Percentiles rank a stretch among this genome's conserved stretches.
Evolutionary conservation across 2,888 invertebrate genomes (phyloP).

Genomic region (Ernsta delagoae): DNA sequence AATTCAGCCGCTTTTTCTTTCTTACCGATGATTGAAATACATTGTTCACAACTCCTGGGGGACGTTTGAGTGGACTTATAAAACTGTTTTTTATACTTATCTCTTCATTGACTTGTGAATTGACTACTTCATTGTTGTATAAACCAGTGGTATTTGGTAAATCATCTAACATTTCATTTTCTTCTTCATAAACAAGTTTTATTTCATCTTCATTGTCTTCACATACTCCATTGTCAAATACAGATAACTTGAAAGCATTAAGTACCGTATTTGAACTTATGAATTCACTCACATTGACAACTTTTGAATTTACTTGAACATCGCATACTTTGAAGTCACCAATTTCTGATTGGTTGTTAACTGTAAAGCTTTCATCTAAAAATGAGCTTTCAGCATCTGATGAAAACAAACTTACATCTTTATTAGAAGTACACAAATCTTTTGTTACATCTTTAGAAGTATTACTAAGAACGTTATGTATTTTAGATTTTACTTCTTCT

Average conservation of each 20-base stretch:
- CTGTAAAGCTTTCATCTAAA: constrained; percentile 84
- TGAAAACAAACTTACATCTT: constrained; percentile 74
- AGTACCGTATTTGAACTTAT: constrained; percentile 59
- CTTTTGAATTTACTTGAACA: constrained; percentile 46
- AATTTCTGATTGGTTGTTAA: constrained; percentile 72
- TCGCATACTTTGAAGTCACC: constrained; percentile 50
- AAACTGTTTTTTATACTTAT: constrained; percentile 51
- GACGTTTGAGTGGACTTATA: constrained; percentile 61
- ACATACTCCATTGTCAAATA: constrained; percentile 48
- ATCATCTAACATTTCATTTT: constrained; percentile 32
- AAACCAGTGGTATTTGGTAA: constrained; percentile 35
- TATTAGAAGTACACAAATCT: constrained; percentile 45
- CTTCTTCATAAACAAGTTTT: constrained; percentile 69
- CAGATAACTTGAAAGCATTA: constrained; percentile 63
- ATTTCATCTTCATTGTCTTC: constrained; percentile 66
- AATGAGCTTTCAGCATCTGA: constrained; percentile 80
- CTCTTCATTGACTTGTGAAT: constrained; percentile 53
- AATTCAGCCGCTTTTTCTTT: constrained; percentile 48
- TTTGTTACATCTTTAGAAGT: constrained; percentile 46
- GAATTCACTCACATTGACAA: constrained; percentile 40
- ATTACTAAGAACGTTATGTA: constrained; percentile 36
- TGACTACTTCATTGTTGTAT: constrained; percentile 53
- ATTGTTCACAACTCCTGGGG: constrained; percentile 41
- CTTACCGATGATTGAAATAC: constrained; percentile 49
- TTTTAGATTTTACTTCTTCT: constrained; percentile 48